Evolutionary conservation across 1,140 invertebrate species (phyloP).

Genomic region (Calosoma granatense): DNA sequence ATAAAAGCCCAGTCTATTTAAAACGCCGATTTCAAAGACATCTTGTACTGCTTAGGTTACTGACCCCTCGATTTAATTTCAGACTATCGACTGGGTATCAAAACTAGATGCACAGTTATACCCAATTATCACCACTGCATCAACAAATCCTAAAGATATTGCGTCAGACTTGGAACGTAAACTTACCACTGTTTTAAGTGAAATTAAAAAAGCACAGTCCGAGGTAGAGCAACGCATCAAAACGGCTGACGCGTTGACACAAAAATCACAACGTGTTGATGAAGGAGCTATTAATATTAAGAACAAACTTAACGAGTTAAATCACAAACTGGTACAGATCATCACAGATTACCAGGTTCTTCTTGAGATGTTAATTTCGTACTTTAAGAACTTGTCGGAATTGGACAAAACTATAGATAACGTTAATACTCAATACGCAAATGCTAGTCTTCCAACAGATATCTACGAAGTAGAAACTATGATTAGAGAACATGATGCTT

Average conservation of each 20-base stretch:
- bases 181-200: conserved; percentile 45
- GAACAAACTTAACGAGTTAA: conserved; percentile 51
- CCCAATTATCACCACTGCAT: conserved; percentile 58
- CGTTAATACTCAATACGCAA: conserved; percentile 18
- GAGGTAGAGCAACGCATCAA: conserved; percentile 62
- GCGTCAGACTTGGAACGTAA: conserved; percentile 49
- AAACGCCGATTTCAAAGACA: no score
- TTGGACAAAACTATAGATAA: conserved; percentile 36
- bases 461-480: conserved; percentile 39
- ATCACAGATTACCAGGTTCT: conserved; percentile 64
- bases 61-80: conserved; percentile 28
- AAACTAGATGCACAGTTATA: conserved; percentile 65
- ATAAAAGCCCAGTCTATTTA: no score
- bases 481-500: conserved; percentile 48
- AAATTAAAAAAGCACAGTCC: conserved; percentile 51
- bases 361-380: conserved; percentile 57
- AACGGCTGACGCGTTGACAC: conserved; percentile 44
- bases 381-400: conserved; percentile 58
- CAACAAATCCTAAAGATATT: conserved; percentile 46
- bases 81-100: conserved; percentile 68
- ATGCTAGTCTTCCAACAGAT: conserved; percentile 32
- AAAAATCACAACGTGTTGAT: conserved; percentile 22
- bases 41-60: no score
- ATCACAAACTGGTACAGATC: conserved; percentile 54
- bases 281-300: conserved; percentile 32